Evolutionary conservation across 2,888 invertebrate species (phyloP).

Genomic region (Eubasilissa splendida): DNA sequence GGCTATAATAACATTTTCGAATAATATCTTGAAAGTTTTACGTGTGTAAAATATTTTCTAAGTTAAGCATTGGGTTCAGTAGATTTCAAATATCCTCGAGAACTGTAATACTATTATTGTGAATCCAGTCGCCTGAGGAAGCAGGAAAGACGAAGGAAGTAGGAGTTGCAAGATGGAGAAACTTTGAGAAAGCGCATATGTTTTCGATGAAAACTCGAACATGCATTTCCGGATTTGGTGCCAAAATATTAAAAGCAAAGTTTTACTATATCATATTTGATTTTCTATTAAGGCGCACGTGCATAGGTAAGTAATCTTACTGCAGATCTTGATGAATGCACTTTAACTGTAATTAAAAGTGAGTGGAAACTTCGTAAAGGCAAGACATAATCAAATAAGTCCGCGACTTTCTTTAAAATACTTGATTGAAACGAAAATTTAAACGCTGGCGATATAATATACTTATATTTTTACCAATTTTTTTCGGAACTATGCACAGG

Average conservation of each 20-base stretch:
- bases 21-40: too few species aligned
- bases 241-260: conserved; percentile 21
- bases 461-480: too few species aligned
- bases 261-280: neutral
- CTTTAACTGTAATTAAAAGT: too few species aligned
- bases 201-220: conserved; percentile 10
- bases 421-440: too few species aligned
- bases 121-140: conserved; percentile 2
- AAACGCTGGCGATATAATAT: too few species aligned
- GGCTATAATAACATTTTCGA: too few species aligned
- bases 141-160: neutral
- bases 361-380: too few species aligned
- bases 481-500: too few species aligned
- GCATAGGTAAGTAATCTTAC: neutral
- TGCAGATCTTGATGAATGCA: too few species aligned
- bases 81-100: conserved; percentile 23
- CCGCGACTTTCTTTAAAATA: too few species aligned
- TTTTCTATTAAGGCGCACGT: neutral
- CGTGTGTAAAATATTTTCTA: too few species aligned
- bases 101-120: conserved; percentile 8
- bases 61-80: conserved; percentile 2
- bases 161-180: conserved; percentile 3
- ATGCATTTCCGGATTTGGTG: neutral
- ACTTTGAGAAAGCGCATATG: conserved; percentile 13
- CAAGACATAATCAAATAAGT: too few species aligned